A percentile compares a stretch with the other conserved stretches of the same genome.
Conservation (phyloP, 2,797 vertebrate species). For the Paramormyrops hopkinsi region DNA sequence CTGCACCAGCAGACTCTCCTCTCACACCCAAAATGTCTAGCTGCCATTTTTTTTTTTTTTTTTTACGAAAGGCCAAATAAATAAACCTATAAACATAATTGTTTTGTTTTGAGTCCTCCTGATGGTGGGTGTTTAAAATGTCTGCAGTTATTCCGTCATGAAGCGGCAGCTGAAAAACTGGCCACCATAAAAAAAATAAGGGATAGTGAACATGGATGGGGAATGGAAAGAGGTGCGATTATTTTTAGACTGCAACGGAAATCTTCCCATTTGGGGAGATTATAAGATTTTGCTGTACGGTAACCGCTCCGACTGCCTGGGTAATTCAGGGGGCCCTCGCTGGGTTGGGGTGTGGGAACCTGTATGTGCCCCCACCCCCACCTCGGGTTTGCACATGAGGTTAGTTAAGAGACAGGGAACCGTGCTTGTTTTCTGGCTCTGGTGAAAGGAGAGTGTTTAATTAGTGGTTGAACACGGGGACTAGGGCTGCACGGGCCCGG, state of each 20-base stretch:
- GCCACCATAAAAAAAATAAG: not conserved
- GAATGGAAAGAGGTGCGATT: not conserved
- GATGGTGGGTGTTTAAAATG: not conserved
- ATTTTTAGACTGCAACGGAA: not conserved
- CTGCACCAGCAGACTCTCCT: not conserved
- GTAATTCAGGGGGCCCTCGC: not conserved
- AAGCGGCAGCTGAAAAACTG: not conserved
- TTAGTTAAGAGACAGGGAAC: not conserved
- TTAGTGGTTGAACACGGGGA: slow-evolving; percentile 10
- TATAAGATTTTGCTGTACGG: not conserved
- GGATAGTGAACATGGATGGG: not conserved
- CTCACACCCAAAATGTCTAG: not conserved
- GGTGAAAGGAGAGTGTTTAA: slow-evolving; percentile 8
- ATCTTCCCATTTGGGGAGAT: not conserved
- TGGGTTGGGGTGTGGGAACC: not conserved
- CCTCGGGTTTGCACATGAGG: not conserved
- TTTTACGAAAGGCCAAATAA: not conserved
- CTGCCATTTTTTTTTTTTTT: not conserved
- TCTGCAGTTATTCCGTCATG: not conserved
- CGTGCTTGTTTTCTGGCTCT: not conserved
- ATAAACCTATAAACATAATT: not conserved
- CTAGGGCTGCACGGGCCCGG: not conserved
- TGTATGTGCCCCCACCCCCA: not conserved
- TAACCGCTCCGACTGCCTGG: not conserved
- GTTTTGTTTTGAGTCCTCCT: not conserved